Conservation (phyloP, 2,113 vertebrate genomes). For the Nyctereutes procyonoides region DNA sequence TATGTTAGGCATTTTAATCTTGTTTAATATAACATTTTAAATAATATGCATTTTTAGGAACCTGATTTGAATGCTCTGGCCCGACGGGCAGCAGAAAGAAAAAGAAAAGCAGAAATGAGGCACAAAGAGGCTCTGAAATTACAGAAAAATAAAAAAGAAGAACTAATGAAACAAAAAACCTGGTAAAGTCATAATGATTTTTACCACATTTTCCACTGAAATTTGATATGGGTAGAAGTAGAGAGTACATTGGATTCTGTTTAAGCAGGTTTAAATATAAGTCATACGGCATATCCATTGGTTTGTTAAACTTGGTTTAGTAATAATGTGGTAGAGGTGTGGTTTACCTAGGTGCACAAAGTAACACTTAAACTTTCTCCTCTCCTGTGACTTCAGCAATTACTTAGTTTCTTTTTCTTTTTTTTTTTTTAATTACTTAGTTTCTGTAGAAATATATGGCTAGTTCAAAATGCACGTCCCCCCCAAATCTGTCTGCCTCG, state of each 20-base stretch:
- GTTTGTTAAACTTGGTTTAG: slow-evolving; percentile 34
- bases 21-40: slow-evolving; percentile 43
- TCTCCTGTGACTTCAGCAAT: background rate
- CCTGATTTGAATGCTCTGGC: slow-evolving; percentile 89
- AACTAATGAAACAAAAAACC: slow-evolving; percentile 85
- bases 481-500: background rate
- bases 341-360: background rate
- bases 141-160: slow-evolving; percentile 90
- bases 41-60: slow-evolving; percentile 82
- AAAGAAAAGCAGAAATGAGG: slow-evolving; percentile 90
- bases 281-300: background rate
- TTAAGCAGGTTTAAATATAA: background rate
- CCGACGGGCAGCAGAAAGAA: slow-evolving; percentile 88
- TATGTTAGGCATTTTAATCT: background rate
- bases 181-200: slow-evolving; percentile 82
- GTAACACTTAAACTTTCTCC: background rate
- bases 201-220: background rate
- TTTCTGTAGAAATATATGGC: slow-evolving; percentile 22
- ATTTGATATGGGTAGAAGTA: background rate
- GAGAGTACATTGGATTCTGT: background rate
- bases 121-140: slow-evolving; percentile 92
- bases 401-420: slow-evolving; percentile 17
- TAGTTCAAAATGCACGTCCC: background rate
- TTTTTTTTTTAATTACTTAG: background rate
- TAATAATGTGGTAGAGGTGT: background rate